Evolutionary conservation across 2,888 invertebrate genomes (phyloP).

Genomic region (Caenorhabditis drosophilae): DNA sequence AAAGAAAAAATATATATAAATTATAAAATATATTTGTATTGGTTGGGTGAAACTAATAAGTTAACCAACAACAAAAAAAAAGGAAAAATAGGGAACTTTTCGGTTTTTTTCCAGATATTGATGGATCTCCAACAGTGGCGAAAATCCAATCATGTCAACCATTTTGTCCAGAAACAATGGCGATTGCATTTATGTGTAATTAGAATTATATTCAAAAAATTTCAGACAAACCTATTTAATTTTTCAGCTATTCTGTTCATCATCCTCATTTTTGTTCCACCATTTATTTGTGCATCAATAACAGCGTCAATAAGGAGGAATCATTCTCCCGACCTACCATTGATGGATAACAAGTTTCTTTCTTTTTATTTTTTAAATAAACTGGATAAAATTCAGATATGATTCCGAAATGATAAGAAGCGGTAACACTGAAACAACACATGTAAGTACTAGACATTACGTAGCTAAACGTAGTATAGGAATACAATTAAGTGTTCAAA

Average conservation of each 20-base stretch:
- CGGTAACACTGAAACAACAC: conserved; percentile 62
- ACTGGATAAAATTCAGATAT: conserved; percentile 29
- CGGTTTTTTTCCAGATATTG: conserved; percentile 30
- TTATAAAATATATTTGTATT: too few relatives aligned
- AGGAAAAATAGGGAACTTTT: too few relatives aligned
- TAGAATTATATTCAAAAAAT: not conserved
- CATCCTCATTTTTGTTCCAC: conserved; percentile 50
- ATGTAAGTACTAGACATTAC: conserved; percentile 45
- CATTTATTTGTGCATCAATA: conserved; percentile 46
- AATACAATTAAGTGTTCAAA: conserved; percentile 60
- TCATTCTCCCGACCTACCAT: conserved; percentile 40
- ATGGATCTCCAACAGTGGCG: conserved; percentile 23
- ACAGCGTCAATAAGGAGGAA: conserved; percentile 43
- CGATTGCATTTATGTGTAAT: conserved; percentile 38
- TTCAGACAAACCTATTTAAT: not conserved
- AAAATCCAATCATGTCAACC: conserved; percentile 42
- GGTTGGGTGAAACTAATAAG: too few relatives aligned
- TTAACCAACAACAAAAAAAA: too few relatives aligned
- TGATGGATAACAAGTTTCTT: conserved; percentile 48
- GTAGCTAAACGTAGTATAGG: conserved; percentile 60
- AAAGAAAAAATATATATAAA: too few relatives aligned
- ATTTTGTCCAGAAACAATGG: conserved; percentile 48
- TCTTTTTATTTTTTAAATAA: not conserved
- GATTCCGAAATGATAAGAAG: conserved; percentile 63
- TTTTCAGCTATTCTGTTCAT: conserved; percentile 42